Conservation (phyloP, 2,888 invertebrate genomes). For the Aleiodes alternator region DNA sequence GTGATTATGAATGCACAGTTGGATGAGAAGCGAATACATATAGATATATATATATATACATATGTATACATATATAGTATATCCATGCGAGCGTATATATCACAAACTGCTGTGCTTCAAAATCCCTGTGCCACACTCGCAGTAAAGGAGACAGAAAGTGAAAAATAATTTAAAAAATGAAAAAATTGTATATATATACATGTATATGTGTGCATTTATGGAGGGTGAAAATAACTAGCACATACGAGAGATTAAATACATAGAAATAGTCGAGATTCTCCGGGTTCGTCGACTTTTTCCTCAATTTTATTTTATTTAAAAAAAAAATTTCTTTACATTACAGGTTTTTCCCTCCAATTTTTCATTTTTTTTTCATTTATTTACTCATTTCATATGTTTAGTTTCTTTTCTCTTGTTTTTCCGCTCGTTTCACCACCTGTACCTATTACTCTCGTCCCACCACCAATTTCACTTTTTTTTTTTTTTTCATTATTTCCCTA, state of each 20-base stretch:
- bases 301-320: not conserved
- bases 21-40: conserved; percentile 3
- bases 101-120: not conserved
- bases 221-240: conserved; percentile 24
- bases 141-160: not conserved
- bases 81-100: not conserved
- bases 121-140: not conserved
- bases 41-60: too few relatives aligned
- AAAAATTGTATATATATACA: not conserved
- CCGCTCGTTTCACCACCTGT: conserved; percentile 34
- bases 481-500: conserved; percentile 7
- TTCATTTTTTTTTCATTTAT: conserved; percentile 12
- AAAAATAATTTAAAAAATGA: not conserved
- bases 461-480: conserved; percentile 11
- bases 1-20: conserved; percentile 23
- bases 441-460: conserved; percentile 29
- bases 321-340: not conserved
- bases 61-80: not conserved
- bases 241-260: conserved; percentile 29
- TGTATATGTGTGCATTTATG: too few relatives aligned
- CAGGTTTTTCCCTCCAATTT: conserved; percentile 1
- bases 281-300: conserved; percentile 10
- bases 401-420: conserved; percentile 17
- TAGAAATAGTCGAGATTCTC: conserved; percentile 18
- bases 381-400: conserved; percentile 27